phyloP scores from a whole-genome alignment of 2,797 vertebrate genomes.

The Pantherophis alleghaniensis region DNA sequence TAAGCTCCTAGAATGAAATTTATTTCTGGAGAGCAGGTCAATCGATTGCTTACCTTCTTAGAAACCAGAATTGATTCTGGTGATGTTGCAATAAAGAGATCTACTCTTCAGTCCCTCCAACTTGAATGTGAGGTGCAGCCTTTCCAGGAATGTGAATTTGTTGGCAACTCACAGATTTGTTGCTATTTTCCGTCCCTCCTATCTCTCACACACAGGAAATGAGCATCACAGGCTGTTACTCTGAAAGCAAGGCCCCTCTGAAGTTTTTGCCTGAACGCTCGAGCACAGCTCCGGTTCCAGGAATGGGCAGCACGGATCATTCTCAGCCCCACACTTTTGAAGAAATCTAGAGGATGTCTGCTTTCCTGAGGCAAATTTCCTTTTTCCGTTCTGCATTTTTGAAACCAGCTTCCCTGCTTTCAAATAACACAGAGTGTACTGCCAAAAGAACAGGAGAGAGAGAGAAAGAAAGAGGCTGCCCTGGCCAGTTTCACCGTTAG shows the following conservation, averaged over 20 bases:
- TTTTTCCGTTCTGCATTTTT: neutral
- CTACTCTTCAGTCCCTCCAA: neutral
- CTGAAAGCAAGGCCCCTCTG: conserved; percentile 25
- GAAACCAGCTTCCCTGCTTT: neutral
- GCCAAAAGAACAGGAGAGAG: neutral
- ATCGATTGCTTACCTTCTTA: conserved; percentile 43
- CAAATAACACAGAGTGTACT: neutral
- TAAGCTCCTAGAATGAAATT: accelerated
- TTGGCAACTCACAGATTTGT: conserved; percentile 27
- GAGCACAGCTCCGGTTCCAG: neutral
- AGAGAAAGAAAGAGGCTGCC: neutral
- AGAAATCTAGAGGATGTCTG: neutral
- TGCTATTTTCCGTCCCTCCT: conserved; percentile 21
- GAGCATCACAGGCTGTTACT: conserved; percentile 30
- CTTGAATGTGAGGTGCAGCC: neutral
- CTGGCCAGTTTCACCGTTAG: neutral
- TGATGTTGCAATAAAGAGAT: neutral
- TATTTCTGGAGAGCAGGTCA: neutral
- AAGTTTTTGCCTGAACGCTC: neutral
- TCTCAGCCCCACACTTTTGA: neutral
- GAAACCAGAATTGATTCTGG: neutral
- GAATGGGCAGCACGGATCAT: neutral
- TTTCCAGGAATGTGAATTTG: neutral
- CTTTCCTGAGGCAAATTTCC: conserved; percentile 9
- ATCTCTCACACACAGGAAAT: conserved; percentile 59